A percentile compares a stretch with the other conserved stretches of the same genome.
These are phyloP conservation scores for Hydropotes inermis DNA, from an alignment of 2,113 vertebrate species.

Conservation along the genomic window DNA sequence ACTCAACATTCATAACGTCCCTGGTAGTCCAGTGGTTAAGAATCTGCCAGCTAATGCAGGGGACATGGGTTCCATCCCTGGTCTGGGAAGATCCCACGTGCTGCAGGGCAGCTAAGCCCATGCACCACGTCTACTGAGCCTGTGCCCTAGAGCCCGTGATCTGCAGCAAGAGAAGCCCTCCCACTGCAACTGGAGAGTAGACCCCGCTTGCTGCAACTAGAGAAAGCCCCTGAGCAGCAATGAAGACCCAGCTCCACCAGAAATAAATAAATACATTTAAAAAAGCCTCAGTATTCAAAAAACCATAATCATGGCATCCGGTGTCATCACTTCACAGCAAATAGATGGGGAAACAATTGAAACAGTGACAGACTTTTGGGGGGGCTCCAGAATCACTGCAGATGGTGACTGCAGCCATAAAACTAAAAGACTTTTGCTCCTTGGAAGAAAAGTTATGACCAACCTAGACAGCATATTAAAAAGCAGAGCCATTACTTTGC, in stretches of 20 bases:
- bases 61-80: not conserved
- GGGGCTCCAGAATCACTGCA: not conserved
- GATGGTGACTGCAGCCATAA: not conserved
- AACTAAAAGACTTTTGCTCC: not conserved
- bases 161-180: not conserved
- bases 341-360: not conserved
- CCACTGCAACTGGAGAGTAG: not conserved
- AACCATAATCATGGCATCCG: not conserved
- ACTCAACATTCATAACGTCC: not conserved
- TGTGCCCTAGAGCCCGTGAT: not conserved
- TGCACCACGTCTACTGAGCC: not conserved
- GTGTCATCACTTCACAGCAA: not conserved
- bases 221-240: not conserved
- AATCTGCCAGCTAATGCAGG: not conserved
- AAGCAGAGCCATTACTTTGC: not conserved
- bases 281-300: not conserved
- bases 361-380: not conserved
- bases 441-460: not conserved
- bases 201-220: not conserved
- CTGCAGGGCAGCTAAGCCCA: not conserved
- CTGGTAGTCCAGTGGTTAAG: not conserved
- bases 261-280: not conserved
- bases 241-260: not conserved
- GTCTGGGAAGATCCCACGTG: not conserved
- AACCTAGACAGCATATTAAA: not conserved